Conservation (phyloP, 2,888 invertebrate species). For the Patella caerulea region DNA sequence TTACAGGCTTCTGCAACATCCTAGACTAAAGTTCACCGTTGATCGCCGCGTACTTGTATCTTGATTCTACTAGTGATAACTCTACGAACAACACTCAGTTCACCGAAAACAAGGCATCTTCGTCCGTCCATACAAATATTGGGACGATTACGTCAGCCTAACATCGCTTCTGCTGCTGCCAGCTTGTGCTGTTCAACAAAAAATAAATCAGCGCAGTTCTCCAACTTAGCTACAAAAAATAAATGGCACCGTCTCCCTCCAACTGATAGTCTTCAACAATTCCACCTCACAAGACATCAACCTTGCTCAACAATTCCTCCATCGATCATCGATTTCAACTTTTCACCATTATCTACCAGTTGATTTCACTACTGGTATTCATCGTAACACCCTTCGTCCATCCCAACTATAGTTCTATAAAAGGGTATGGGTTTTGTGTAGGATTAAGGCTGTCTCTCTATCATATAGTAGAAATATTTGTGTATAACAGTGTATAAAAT, state of each 20-base stretch:
- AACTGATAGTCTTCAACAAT: not conserved
- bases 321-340: constrained; percentile 9
- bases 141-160: no score
- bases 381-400: constrained; percentile 1
- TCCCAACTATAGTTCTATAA: not conserved
- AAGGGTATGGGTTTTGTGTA: constrained; percentile 5
- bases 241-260: not conserved
- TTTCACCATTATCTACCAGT: not conserved
- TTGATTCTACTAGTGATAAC: no score
- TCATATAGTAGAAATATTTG: no score
- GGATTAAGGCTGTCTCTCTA: not conserved
- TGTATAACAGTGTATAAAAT: no score
- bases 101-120: no score
- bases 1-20: no score
- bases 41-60: no score
- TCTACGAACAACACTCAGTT: no score
- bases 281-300: not conserved
- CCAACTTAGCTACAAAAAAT: not conserved
- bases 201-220: not conserved
- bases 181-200: constrained; percentile 2
- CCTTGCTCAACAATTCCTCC: constrained; percentile 3
- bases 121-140: no score
- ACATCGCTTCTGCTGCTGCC: not conserved
- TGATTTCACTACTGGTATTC: no score
- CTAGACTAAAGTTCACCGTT: no score